Percentiles rank a stretch among this genome's conserved stretches.
Evolutionary conservation across 2,888 invertebrate species (phyloP).

Genomic region (Caenorhabditis afra): DNA sequence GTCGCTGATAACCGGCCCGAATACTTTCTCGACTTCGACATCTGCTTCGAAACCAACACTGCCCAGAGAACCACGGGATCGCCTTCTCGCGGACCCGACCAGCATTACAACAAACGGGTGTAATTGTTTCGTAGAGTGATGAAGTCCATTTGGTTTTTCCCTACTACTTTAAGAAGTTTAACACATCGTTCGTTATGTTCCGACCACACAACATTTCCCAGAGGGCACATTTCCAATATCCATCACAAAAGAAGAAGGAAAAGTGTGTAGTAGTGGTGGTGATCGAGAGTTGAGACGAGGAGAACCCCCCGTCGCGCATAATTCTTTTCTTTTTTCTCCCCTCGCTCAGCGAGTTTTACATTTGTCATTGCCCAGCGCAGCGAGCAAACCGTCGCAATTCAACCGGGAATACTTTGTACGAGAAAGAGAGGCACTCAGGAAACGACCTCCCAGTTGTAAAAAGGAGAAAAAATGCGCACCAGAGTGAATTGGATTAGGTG

Average conservation of each 20-base stretch:
- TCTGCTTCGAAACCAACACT: constrained; percentile 66
- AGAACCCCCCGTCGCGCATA: constrained; percentile 52
- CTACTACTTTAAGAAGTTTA: background rate
- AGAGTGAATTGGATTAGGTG: constrained; percentile 48
- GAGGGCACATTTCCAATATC: constrained; percentile 50
- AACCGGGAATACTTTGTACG: constrained; percentile 50
- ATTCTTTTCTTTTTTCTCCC: constrained; percentile 56
- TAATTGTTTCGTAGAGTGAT: constrained; percentile 6
- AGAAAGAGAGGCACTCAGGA: constrained; percentile 11
- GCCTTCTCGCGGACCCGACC: constrained; percentile 26
- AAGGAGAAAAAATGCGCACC: constrained; percentile 46
- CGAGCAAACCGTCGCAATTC: constrained; percentile 42
- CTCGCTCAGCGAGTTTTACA: constrained; percentile 37
- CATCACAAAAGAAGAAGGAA: constrained; percentile 27
- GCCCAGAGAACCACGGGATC: constrained; percentile 24
- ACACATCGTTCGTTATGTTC: constrained; percentile 3
- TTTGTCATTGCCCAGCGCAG: constrained; percentile 48
- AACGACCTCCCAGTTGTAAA: constrained; percentile 6
- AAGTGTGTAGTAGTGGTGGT: constrained; percentile 30
- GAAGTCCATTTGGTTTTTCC: background rate
- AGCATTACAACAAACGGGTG: constrained; percentile 26
- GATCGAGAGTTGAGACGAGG: constrained; percentile 26
- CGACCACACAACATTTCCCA: constrained; percentile 36
- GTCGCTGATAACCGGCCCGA: constrained; percentile 58
- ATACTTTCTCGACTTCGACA: constrained; percentile 54